phyloP scores from a whole-genome alignment of 2,113 vertebrate species.

The Ursus arctos region DNA sequence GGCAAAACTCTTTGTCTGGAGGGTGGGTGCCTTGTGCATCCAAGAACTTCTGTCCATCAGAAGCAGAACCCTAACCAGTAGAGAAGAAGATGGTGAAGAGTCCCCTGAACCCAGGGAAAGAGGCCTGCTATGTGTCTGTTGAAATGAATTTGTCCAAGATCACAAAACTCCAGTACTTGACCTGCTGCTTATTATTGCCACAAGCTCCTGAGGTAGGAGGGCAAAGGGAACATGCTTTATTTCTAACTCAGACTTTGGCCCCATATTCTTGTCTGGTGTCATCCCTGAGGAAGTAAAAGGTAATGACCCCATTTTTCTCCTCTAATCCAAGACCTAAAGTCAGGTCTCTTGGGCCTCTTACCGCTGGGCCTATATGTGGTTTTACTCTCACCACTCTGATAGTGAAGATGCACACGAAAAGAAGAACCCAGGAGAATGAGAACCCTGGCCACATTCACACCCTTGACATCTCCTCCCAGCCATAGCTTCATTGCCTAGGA shows the following conservation, averaged over 20 bases:
- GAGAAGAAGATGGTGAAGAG: not conserved
- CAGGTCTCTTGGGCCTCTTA: not conserved
- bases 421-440: not conserved
- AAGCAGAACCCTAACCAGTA: not conserved
- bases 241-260: not conserved
- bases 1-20: not conserved
- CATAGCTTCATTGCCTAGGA: not conserved
- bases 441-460: not conserved
- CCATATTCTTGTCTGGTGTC: not conserved
- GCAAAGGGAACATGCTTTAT: not conserved
- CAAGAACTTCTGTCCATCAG: not conserved
- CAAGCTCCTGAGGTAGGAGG: not conserved
- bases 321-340: not conserved
- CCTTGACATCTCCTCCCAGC: not conserved
- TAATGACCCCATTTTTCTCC: not conserved
- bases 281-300: not conserved
- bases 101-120: not conserved
- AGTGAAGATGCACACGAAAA: not conserved
- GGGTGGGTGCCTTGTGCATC: not conserved
- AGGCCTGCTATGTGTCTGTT: not conserved
- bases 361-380: not conserved
- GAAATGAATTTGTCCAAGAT: conserved; percentile 1
- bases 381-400: not conserved
- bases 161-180: not conserved
- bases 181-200: not conserved